Conservation (phyloP, 2,888 invertebrate species). For the Andrena dorsata region DNA sequence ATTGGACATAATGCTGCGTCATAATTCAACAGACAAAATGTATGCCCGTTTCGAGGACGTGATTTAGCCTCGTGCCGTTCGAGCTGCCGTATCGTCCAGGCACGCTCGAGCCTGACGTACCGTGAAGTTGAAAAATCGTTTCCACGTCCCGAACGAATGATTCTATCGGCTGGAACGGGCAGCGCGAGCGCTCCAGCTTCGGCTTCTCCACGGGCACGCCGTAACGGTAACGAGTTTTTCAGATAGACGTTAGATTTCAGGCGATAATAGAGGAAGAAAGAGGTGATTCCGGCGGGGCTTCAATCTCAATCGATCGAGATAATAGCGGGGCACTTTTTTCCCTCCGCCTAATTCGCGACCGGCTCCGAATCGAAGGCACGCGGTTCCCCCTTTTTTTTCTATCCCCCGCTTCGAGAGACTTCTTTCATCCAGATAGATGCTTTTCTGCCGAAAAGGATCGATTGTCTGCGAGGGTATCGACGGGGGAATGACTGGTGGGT, state of each 20-base stretch:
- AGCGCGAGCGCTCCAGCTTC: no score
- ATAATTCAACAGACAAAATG: slow-evolving; percentile 64
- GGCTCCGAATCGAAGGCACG: background rate
- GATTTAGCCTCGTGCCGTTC: slow-evolving; percentile 49
- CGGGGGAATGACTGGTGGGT: background rate
- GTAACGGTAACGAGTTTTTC: slow-evolving; percentile 3
- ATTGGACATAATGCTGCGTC: slow-evolving; percentile 69
- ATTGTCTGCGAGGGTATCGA: slow-evolving; percentile 23
- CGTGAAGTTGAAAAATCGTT: slow-evolving; percentile 22
- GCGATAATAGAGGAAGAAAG: no score
- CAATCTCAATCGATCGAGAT: background rate
- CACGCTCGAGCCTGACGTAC: background rate
- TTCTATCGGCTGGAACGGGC: slow-evolving; percentile 2
- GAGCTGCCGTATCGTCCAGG: slow-evolving; percentile 31
- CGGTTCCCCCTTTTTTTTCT: background rate
- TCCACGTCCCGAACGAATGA: background rate
- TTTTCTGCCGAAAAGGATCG: slow-evolving; percentile 24
- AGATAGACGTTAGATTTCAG: no score
- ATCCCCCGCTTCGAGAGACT: background rate
- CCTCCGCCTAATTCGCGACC: slow-evolving; percentile 7
- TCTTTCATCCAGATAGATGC: background rate
- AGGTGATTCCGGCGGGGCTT: background rate
- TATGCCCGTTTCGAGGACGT: slow-evolving; percentile 57
- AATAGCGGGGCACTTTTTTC: background rate
- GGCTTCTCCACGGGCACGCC: background rate